A percentile compares a stretch with the other conserved stretches of the same genome.
Evolutionary conservation across 2,888 invertebrate species (phyloP).

Genomic region (Heteropelma amictum): DNA sequence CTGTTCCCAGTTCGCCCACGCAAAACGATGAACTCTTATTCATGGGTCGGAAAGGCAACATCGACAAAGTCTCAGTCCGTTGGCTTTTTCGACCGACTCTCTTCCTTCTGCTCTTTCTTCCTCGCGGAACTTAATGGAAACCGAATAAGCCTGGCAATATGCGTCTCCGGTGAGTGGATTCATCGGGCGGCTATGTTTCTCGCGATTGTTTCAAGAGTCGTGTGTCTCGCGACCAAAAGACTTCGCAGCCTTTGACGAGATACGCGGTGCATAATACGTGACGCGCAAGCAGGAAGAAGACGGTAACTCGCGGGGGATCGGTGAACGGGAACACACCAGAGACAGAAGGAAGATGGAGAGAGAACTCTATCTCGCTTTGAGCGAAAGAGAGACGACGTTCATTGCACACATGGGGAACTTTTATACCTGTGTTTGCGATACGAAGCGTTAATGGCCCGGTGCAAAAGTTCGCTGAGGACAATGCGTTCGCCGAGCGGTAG

Average conservation of each 20-base stretch:
- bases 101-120: neutral
- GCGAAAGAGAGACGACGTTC: constrained; percentile 18
- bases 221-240: neutral
- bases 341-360: too few relatives aligned
- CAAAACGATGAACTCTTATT: constrained; percentile 54
- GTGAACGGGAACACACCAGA: constrained; percentile 45
- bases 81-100: constrained; percentile 35
- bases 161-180: constrained; percentile 7
- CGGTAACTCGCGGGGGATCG: constrained; percentile 19
- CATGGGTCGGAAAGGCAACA: constrained; percentile 28
- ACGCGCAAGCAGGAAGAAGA: constrained; percentile 42
- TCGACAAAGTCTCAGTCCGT: constrained; percentile 4
- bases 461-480: constrained; percentile 72
- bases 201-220: constrained; percentile 30
- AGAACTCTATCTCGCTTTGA: too few relatives aligned
- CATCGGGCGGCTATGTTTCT: constrained; percentile 14
- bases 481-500: constrained; percentile 64
- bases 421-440: constrained; percentile 50
- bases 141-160: too few relatives aligned
- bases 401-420: constrained; percentile 53
- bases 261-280: constrained; percentile 24
- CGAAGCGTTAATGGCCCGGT: constrained; percentile 72
- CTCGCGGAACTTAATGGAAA: neutral
- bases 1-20: constrained; percentile 43
- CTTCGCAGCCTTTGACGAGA: neutral